Evolutionary conservation across 2,797 vertebrate species (phyloP), one percentile per base, ranked within the genome.

Genomic region (Podarcis siculus): DNA sequence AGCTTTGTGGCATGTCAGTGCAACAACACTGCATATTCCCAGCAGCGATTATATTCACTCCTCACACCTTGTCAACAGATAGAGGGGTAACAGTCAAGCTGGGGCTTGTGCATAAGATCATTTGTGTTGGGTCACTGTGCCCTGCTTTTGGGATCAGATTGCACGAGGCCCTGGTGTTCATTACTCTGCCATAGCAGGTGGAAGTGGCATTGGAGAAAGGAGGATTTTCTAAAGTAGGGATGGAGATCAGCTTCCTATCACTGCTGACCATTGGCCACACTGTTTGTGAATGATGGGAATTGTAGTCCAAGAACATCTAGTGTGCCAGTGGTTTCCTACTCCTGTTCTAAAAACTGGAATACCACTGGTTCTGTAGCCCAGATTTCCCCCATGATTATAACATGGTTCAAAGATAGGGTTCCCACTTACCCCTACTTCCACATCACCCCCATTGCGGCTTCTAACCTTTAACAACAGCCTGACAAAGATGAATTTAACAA

Each of bases 1-100:
- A 0, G 0, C 0, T 73, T 78, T 42, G 0, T 30, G 86, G 32
- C 0, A 0, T 75, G 85, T 90, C 78, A 81, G 76, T 87, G 81
- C 73, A 92, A 71, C 25, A 88, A 66, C 42, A 27, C 66, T 27
- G 82, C 78, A 32, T 84, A 79, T 80, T 75, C 64, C 87, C 75
- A 86, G 87, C 61, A 90, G 91, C 83, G 49, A 55, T 85, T 87
- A 71, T 69, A 61, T 89, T 58, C 75, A 21, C 2, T 89, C 55
- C 80, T 3, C 2, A n/a, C 45, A 76, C 30, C 19, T 58, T 69
- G 89, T 69, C 2, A 8, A 84, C 85, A 72, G 30, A 39, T 19
- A n/a, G 27, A 45, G 13, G 32, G 17, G 5, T 37, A 37, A 30
- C 10, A 77, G n/a, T 87, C 61, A 77, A 87, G 72, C 37, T 66